Conservation (phyloP, 1,140 invertebrate genomes). For the Zaprionus gabonicus region DNA sequence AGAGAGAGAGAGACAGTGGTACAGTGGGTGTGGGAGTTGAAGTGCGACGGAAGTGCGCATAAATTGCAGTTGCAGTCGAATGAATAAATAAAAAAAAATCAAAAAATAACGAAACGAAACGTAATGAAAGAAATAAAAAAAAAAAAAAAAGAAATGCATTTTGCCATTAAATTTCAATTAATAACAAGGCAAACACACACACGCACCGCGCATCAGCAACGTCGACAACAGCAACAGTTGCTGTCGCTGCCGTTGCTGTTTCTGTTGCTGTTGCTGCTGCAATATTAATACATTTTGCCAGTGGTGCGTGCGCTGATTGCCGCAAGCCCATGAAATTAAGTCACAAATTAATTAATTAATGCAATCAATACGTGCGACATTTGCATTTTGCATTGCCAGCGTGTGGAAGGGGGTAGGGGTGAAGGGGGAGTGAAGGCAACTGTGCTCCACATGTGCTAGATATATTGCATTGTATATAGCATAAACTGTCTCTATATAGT, state of each 20-base stretch:
- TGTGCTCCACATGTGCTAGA: neutral
- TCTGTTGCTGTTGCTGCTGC: conserved; percentile 48
- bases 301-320: conserved; percentile 78
- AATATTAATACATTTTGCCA: conserved; percentile 80
- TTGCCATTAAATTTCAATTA: conserved; percentile 83
- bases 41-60: conserved; percentile 75
- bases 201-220: conserved; percentile 48
- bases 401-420: neutral
- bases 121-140: neutral
- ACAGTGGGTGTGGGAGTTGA: conserved; percentile 6
- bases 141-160: conserved; percentile 51
- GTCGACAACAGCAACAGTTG: neutral
- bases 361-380: conserved; percentile 82
- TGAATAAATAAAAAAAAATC: conserved; percentile 73
- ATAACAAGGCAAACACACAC: conserved; percentile 79
- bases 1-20: conserved; percentile 12
- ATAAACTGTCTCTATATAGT: neutral
- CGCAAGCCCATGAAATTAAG: conserved; percentile 82
- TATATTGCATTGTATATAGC: neutral
- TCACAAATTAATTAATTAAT: conserved; percentile 84
- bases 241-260: conserved; percentile 23
- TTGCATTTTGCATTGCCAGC: conserved; percentile 76
- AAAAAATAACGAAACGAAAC: neutral
- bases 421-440: neutral
- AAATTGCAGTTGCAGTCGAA: conserved; percentile 78